A percentile compares a stretch with the other conserved stretches of the same genome.
These are phyloP conservation scores for Panthera leo DNA, from an alignment of 2,113 vertebrate species.

Conservation along the genomic window DNA sequence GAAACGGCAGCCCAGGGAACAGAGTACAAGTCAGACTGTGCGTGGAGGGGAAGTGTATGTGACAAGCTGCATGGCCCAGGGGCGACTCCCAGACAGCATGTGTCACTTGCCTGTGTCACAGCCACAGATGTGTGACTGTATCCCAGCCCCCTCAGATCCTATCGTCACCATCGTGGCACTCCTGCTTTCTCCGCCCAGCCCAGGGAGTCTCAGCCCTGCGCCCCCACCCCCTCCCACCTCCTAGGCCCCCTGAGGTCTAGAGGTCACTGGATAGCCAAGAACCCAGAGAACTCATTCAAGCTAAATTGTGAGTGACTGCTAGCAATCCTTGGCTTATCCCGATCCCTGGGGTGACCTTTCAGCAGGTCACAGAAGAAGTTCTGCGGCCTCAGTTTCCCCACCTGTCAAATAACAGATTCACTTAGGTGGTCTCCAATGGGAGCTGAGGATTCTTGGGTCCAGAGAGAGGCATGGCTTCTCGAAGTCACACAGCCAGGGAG, in stretches of 20 bases:
- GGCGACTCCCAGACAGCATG: not conserved
- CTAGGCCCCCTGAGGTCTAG: not conserved
- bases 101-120: constrained; percentile 30
- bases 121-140: not conserved
- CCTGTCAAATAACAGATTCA: not conserved
- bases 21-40: not conserved
- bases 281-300: not conserved
- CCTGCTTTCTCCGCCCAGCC: not conserved
- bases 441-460: not conserved
- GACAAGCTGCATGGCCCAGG: not conserved
- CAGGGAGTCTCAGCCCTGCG: not conserved
- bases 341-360: not conserved
- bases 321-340: not conserved
- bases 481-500: not conserved
- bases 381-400: not conserved
- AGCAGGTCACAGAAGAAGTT: not conserved
- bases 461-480: not conserved
- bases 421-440: not conserved
- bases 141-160: not conserved
- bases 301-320: not conserved
- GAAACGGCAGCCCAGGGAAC: not conserved
- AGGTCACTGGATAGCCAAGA: not conserved
- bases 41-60: not conserved
- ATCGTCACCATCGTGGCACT: not conserved
- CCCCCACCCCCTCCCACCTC: not conserved